Base-by-base conservation (phyloP, 2,113 vertebrate genomes). In the Grammomys dolichurus region DNA sequence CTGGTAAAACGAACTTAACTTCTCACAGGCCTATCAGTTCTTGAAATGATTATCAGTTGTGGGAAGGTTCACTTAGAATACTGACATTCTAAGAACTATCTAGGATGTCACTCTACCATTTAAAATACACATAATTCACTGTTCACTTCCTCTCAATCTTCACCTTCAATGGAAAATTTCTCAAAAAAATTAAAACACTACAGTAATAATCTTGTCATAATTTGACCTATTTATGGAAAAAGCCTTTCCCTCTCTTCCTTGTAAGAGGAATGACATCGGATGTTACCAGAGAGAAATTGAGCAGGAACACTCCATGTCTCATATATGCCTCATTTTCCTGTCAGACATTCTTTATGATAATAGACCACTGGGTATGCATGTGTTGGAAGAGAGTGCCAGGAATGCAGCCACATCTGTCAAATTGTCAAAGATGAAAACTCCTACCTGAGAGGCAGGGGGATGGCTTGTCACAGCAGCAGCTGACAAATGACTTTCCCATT, bases 361-460 rank as follows among this genome's bases (percentile, higher is more conserved):
- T 1, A 82, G 54, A 95, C 86, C 60, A 91, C 9, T 94, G 81
- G 65, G 78, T 51, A 60, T 36, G 8, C 24, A 67, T 78, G 60
- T 69, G 90, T 43, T 13, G 86, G 77, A 94, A 95, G 78, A 78
- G 87, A 81, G 56, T 81, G 5, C 2, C 28, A 87, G 51, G 6
- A 48, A 87, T 63, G 36, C 90, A 95, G 95, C 85, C 78, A 73
- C 40, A 82, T 91, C 91, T 95, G 90, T 95, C 96, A 96, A 60
- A 72, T 2, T 81, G 87, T 95, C 97, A 97, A 43, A 54, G 73
- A 69, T 80, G n/a, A 96, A 97, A 96, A 91, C 82, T 67, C 70
- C 22, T 67, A 84, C 31, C 22, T 94, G 87, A 95, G 60, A 87
- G 93, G 70, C 1, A 90, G 80, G 69, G 78, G 40, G 12, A 43